Evolutionary conservation across 2,113 vertebrate genomes (phyloP).

Genomic region (Centropristis striata): DNA sequence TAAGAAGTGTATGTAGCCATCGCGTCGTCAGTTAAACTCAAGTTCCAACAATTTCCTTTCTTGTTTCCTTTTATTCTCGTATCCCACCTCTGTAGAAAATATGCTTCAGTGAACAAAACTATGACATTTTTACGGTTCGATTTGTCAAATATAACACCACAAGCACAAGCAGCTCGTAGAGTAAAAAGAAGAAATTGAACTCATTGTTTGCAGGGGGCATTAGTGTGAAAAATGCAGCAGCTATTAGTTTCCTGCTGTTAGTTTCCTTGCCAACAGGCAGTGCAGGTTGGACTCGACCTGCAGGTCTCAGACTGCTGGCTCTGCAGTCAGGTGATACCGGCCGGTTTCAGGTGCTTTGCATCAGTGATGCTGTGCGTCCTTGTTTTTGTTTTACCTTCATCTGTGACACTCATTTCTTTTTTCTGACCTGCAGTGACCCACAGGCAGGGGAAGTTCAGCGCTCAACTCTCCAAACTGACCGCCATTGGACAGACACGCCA

Average conservation of each 20-base stretch:
- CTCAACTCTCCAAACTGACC: constrained; percentile 92
- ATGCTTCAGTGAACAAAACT: constrained; percentile 5
- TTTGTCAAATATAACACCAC: background rate
- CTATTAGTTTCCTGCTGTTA: background rate
- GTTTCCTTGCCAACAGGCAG: constrained; percentile 5
- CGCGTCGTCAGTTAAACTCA: no score
- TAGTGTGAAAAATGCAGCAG: background rate
- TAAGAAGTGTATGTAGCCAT: no score
- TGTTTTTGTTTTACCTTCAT: constrained; percentile 8
- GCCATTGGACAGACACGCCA: constrained; percentile 86
- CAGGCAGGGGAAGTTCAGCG: constrained; percentile 91
- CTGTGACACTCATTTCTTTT: constrained; percentile 39
- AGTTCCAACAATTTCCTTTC: no score
- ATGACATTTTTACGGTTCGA: background rate
- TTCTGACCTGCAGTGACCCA: constrained; percentile 88
- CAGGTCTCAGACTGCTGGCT: constrained; percentile 31
- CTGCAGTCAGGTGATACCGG: background rate
- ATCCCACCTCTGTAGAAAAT: constrained; percentile 19
- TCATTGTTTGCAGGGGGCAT: background rate
- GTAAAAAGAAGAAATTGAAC: background rate
- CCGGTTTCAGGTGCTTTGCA: constrained; percentile 21
- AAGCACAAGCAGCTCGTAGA: background rate
- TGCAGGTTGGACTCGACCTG: constrained; percentile 17
- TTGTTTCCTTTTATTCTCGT: background rate
- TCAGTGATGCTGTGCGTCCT: background rate